phyloP scores from a whole-genome alignment of 2,113 vertebrate genomes.

The Morone saxatilis region DNA sequence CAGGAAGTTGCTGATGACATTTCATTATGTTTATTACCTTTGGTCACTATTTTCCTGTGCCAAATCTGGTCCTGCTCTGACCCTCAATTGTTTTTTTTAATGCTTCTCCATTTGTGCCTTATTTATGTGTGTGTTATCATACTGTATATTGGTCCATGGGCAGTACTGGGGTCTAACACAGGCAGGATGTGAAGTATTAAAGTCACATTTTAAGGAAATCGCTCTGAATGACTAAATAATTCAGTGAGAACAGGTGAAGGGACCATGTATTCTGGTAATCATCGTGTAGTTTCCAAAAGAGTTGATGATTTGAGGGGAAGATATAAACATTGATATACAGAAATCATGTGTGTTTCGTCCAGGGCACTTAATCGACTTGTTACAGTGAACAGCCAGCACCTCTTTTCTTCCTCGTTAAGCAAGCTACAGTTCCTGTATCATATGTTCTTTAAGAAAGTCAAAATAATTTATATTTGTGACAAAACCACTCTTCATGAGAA shows the following conservation, averaged over 20 bases:
- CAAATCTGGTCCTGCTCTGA: constrained; percentile 64
- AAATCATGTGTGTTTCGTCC: constrained; percentile 28
- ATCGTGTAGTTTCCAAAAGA: constrained; percentile 37
- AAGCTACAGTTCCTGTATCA: constrained; percentile 68
- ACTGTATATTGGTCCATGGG: constrained; percentile 59
- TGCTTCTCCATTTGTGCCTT: constrained; percentile 85
- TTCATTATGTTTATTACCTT: constrained; percentile 37
- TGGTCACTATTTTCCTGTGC: constrained; percentile 67
- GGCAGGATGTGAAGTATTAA: constrained; percentile 70
- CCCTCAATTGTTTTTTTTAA: neutral
- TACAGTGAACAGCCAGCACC: constrained; percentile 60
- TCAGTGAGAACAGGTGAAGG: constrained; percentile 32
- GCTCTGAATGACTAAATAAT: constrained; percentile 10
- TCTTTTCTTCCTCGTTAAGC: constrained; percentile 54
- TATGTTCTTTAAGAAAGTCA: constrained; percentile 81
- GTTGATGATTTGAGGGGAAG: constrained; percentile 25
- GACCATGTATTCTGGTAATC: constrained; percentile 51
- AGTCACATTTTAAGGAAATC: constrained; percentile 43
- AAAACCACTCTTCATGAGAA: constrained; percentile 94
- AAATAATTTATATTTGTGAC: constrained; percentile 99
- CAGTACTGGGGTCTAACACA: constrained; percentile 38
- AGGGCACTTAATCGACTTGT: constrained; percentile 44
- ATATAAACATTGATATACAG: constrained; percentile 7
- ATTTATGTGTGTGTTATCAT: constrained; percentile 77
- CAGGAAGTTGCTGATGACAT: constrained; percentile 37